Percentiles rank a stretch among this genome's conserved stretches.
Conservation (phyloP, 2,113 vertebrate genomes). For the Prietella phreatophila region DNA sequence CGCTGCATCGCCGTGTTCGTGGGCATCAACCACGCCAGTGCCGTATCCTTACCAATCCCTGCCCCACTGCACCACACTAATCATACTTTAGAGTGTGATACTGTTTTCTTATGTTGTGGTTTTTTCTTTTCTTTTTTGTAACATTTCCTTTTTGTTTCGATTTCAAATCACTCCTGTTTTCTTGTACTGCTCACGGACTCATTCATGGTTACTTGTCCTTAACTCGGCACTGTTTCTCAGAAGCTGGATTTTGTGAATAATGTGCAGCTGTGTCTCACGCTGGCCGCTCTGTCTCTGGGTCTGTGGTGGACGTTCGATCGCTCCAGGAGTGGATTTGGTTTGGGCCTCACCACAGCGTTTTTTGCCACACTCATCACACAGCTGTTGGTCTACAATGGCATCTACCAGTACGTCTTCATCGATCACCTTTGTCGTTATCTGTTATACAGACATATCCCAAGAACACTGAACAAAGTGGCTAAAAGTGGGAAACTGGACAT, state of each 20-base stretch:
- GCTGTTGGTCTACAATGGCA: slow-evolving; percentile 90
- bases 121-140: not conserved
- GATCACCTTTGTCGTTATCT: slow-evolving; percentile 35
- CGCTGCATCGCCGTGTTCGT: slow-evolving; percentile 96
- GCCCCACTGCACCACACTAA: not conserved
- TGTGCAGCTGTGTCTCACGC: slow-evolving; percentile 88
- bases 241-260: slow-evolving; percentile 99
- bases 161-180: not conserved
- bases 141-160: not conserved
- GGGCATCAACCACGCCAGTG: slow-evolving; percentile 97
- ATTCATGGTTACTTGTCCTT: slow-evolving; percentile 64
- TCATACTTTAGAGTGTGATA: too few species aligned
- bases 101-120: not conserved
- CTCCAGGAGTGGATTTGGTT: slow-evolving; percentile 89
- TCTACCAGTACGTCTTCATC: slow-evolving; percentile 87
- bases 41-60: slow-evolving; percentile 84
- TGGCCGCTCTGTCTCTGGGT: slow-evolving; percentile 92
- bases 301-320: slow-evolving; percentile 98
- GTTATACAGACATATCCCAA: not conserved
- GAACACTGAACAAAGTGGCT: not conserved
- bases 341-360: slow-evolving; percentile 89
- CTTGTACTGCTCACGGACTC: not conserved
- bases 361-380: slow-evolving; percentile 89
- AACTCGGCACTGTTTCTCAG: slow-evolving; percentile 71
- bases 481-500: too few species aligned